Conservation (phyloP, 1,140 invertebrate species). For the Acyrthosiphon pisum region DNA sequence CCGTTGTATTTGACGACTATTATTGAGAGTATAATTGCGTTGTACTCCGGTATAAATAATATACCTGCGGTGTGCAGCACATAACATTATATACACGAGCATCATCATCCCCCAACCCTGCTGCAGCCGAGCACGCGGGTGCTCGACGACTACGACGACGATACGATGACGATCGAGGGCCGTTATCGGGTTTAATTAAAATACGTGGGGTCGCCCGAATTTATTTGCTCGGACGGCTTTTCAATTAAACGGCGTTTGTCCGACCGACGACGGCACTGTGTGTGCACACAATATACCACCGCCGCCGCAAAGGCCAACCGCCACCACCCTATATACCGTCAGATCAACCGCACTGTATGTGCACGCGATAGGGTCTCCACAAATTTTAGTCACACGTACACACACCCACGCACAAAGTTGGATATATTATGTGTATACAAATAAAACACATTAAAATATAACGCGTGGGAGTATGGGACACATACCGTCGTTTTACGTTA, state of each 20-base stretch:
- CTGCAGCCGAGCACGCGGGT: not conserved
- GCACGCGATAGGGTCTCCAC: not conserved
- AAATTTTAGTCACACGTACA: not conserved
- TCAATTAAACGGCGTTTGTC: constrained; percentile 28
- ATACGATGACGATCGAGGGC: not conserved
- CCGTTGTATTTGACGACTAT: not conserved
- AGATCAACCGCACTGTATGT: not conserved
- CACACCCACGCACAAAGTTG: not conserved
- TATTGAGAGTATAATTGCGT: not conserved
- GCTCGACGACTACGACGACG: not conserved
- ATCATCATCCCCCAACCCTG: not conserved
- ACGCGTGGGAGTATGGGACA: not conserved
- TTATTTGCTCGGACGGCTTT: constrained; percentile 18
- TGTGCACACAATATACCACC: not conserved
- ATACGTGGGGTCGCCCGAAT: not conserved
- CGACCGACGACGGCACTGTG: not conserved
- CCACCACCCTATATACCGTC: not conserved
- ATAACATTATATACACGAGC: not conserved
- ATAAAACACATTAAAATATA: not conserved
- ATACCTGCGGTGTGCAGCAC: not conserved
- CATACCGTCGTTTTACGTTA: not conserved
- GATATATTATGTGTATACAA: not conserved
- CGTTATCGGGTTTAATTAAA: constrained; percentile 36
- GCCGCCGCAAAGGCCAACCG: not conserved
- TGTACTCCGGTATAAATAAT: not conserved